Base-by-base conservation (phyloP, 2,888 invertebrate species). In the Cephus pygmeus region DNA sequence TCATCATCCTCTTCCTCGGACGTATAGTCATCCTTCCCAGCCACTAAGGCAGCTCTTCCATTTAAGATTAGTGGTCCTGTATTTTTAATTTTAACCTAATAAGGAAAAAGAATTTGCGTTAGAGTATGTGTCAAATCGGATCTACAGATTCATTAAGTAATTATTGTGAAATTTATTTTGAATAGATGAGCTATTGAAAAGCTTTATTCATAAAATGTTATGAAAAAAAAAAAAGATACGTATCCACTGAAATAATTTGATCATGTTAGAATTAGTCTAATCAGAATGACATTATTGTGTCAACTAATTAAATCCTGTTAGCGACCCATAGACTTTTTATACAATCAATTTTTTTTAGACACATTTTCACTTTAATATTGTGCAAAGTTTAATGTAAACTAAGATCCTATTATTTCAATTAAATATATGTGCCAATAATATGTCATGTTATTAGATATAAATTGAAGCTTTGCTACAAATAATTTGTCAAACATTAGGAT, bases 31-130 rank as follows among this genome's bases (percentile, higher is more conserved):
- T 94, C 93, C 84, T 93, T 94, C 73, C 95, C 96, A 1, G 96
- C 96, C 81, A 96, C 95, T n/a, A 97, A 91, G 4, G 97, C 97
- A 88, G 96, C 97, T 77, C 96, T 93, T 34, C 97, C 97, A 86
- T 95, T 95, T 75, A 97, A 92, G 82, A 97, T 95, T 83, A 94
- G 88, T 31, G 94, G 93, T 84, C 93, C 93, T 0, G 93, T 92
- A 85, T 93, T 93, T 85, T 94, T 94, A 81, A 94, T 92, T 85
- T 94, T 93, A 78, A 94, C 92, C 93, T 93, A 87, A 83, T 76
- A 83, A 83, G 82, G 82, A 85, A 84, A 82, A 80, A 81, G 80
- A 79, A 76, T 30, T 35, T 31, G 34, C 9, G 3, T 35, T 74
- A 31, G 30, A 74, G 23, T 74, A 36, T 12, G 12, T 34, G 6